A percentile compares a stretch with the other conserved stretches of the same genome.
These are phyloP conservation scores for Cryptoprocta ferox DNA, from an alignment of 2,797 vertebrate species.

Conservation along the genomic window DNA sequence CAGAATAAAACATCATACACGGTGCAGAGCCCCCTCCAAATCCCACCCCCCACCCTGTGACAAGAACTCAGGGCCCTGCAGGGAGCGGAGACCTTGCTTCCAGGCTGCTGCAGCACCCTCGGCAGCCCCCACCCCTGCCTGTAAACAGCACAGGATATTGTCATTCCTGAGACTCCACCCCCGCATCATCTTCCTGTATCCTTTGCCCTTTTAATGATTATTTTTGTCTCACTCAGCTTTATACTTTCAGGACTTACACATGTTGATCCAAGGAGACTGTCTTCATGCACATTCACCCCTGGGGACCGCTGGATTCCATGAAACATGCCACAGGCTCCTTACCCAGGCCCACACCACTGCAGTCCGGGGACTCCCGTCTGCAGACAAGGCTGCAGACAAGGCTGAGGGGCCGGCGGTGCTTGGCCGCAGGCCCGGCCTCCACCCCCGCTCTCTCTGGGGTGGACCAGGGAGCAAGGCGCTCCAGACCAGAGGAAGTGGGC, in stretches of 20 bases:
- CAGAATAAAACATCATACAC: neutral
- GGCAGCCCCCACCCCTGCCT: fast-evolving
- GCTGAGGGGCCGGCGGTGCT: no score
- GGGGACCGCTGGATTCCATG: neutral
- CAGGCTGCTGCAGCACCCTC: fast-evolving
- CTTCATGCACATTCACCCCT: neutral
- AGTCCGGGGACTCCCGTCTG: neutral
- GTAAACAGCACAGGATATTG: fast-evolving
- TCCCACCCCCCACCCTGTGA: fast-evolving
- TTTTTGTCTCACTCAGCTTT: neutral
- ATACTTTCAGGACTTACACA: neutral
- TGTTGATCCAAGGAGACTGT: neutral
- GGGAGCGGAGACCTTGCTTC: no score
- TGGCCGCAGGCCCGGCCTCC: neutral
- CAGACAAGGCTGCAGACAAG: fast-evolving
- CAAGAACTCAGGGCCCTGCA: fast-evolving
- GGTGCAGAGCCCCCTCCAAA: no score
- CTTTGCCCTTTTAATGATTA: neutral
- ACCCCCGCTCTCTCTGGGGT: fast-evolving
- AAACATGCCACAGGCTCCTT: fast-evolving
- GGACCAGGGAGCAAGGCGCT: neutral
- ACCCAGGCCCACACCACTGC: neutral
- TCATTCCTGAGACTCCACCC: neutral
- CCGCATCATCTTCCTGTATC: fast-evolving
- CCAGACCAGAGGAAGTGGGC: no score